Conservation (phyloP, 64 coral and sea anemone species). For the Actinia equina region DNA sequence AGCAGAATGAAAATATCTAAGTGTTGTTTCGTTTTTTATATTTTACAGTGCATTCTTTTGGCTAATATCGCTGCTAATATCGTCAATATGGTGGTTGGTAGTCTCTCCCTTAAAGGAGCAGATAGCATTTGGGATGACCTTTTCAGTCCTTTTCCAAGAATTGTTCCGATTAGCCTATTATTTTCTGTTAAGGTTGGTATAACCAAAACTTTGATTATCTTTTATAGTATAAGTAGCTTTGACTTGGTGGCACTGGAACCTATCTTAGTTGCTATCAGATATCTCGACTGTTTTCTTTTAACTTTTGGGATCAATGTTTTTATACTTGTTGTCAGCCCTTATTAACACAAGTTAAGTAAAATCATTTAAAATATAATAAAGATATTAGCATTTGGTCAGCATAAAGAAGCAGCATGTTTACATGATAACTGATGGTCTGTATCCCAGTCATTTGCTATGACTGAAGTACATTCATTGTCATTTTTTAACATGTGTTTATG, state of each 20-base stretch:
- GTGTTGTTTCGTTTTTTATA: neutral
- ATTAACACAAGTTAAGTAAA: too few relatives aligned
- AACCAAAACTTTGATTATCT: neutral
- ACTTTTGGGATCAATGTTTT: too few relatives aligned
- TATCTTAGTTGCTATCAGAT: too few relatives aligned
- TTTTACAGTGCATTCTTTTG: slow-evolving; percentile 92
- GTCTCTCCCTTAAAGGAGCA: slow-evolving; percentile 90
- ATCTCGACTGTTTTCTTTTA: too few relatives aligned
- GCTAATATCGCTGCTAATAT: slow-evolving; percentile 81
- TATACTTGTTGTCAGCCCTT: too few relatives aligned
- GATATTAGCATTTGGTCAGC: too few relatives aligned
- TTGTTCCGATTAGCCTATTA: slow-evolving; percentile 85
- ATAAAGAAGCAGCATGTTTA: too few relatives aligned
- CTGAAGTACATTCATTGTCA: neutral
- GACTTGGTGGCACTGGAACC: too few relatives aligned
- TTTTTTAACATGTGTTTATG: neutral
- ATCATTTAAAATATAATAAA: too few relatives aligned
- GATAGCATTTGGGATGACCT: slow-evolving; percentile 90
- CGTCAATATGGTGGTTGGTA: slow-evolving; percentile 98
- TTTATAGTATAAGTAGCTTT: neutral
- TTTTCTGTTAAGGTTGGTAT: slow-evolving; percentile 80
- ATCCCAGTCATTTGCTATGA: neutral
- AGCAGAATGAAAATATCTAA: neutral
- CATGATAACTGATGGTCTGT: too few relatives aligned
- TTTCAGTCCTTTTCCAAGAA: slow-evolving; percentile 96